Base-by-base conservation (phyloP, 2,113 vertebrate genomes). In the Erythrocercus mccallii region DNA sequence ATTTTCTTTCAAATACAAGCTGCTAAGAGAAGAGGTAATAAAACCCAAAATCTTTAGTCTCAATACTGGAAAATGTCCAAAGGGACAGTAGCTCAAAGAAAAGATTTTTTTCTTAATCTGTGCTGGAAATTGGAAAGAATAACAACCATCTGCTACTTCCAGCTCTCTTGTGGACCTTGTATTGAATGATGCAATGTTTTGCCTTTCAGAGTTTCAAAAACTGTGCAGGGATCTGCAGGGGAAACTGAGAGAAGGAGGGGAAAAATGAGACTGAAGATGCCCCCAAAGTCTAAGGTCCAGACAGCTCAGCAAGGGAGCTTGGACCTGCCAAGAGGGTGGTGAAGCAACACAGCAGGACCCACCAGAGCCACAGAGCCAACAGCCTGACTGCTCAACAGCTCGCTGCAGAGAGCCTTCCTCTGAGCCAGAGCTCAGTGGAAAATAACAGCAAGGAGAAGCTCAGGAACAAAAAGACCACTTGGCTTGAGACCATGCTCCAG, bases 61-160 rank as follows among this genome's bases (percentile, higher is more conserved):
- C 38, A 82, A 54, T 50, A 58, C 18, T 68, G 48, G 56, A n/a
- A 65, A n/a, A 68, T 86, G 33, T 25, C 66, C 66, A 35, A 54
- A 65, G 42, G 14, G 25, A 27, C 4, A 4, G 11, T 15, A 42
- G 28, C 9, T 50, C 44, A 82, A 93, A 50, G 33, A 17, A 30
- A 62, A 65, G 5, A 33, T 14, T 28, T 42, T 62, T 47, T 69
- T 31, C 15, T 37, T 62, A 40, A 56, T 81, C 54, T 48, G 21
- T 61, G 8, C 30, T 53, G 30, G 47, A 81, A 78, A 44, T 61
- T 81, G 51, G 38, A 78, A 92, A 82, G 57, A 65, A 33, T n/a
- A 92, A 66, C 37, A 81, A 66, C 56, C 79, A 96, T 82, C 86
- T 90, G 94, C 42, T 88, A n/a, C 72, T 42, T 82, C 58, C 65